phyloP scores from a whole-genome alignment of 2,888 invertebrate species.

The Pedicia rivosa region DNA sequence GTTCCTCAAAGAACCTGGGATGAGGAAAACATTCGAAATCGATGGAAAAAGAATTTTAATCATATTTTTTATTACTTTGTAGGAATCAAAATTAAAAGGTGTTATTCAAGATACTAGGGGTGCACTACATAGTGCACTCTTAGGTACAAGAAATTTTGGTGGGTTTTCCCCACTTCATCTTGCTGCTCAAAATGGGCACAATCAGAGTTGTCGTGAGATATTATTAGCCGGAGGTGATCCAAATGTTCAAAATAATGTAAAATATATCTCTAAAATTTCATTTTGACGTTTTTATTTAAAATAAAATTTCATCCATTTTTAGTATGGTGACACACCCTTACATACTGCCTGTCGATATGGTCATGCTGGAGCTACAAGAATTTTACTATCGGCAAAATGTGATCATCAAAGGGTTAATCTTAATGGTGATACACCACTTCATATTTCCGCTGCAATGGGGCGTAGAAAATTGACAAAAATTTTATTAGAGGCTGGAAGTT shows the following conservation, averaged over 20 bases:
- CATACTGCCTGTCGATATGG: slow-evolving; percentile 93
- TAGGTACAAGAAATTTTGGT: slow-evolving; percentile 57
- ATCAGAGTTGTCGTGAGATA: slow-evolving; percentile 80
- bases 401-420: slow-evolving; percentile 81
- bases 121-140: slow-evolving; percentile 43
- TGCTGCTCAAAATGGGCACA: slow-evolving; percentile 92
- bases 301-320: slow-evolving; percentile 40
- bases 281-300: not conserved
- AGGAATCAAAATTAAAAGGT: slow-evolving; percentile 18
- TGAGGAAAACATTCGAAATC: slow-evolving; percentile 7
- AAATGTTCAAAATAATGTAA: slow-evolving; percentile 80
- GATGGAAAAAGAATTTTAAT: too few species aligned
- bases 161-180: slow-evolving; percentile 91
- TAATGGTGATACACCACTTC: slow-evolving; percentile 89
- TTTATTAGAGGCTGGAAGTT: slow-evolving; percentile 73
- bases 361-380: slow-evolving; percentile 88
- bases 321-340: slow-evolving; percentile 88
- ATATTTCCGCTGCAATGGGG: slow-evolving; percentile 90
- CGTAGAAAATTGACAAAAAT: slow-evolving; percentile 80
- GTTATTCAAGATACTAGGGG: slow-evolving; percentile 20
- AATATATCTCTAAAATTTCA: too few species aligned
- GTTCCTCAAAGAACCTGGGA: too few species aligned
- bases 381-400: slow-evolving; percentile 80
- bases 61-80: too few species aligned
- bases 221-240: slow-evolving; percentile 76